These are phyloP conservation scores for Betta splendens DNA, from an alignment of 2,797 vertebrate species.

Conservation along the genomic window DNA sequence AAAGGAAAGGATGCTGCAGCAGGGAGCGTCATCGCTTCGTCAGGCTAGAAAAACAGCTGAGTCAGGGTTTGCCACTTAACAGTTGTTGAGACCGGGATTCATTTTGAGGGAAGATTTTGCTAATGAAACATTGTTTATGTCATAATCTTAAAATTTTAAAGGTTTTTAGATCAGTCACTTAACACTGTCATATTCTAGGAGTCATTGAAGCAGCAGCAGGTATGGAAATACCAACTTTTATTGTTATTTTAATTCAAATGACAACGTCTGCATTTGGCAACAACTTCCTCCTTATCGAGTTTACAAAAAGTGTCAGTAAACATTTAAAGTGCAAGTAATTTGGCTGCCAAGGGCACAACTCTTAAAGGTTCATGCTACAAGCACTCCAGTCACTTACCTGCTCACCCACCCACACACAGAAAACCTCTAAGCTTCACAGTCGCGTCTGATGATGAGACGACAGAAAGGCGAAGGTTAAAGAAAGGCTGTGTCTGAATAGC, in stretches of 20 bases:
- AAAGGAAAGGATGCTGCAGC: background rate
- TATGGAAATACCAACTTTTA: slow-evolving; percentile 76
- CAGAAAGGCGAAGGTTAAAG: slow-evolving; percentile 76
- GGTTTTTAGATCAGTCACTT: background rate
- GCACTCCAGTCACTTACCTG: slow-evolving; percentile 64
- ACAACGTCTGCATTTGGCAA: slow-evolving; percentile 77
- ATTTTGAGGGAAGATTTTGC: too few relatives aligned
- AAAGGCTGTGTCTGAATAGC: too few relatives aligned
- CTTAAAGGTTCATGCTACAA: slow-evolving; percentile 83
- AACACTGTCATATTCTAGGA: slow-evolving; percentile 9
- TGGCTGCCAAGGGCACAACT: slow-evolving; percentile 67
- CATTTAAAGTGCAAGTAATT: slow-evolving; percentile 82
- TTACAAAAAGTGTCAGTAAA: slow-evolving; percentile 82
- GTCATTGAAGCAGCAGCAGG: slow-evolving; percentile 39
- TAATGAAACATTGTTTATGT: slow-evolving; percentile 48
- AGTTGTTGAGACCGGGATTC: slow-evolving; percentile 72
- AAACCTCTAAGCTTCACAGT: slow-evolving; percentile 58
- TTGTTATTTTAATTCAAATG: slow-evolving; percentile 76
- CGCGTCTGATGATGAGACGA: slow-evolving; percentile 60
- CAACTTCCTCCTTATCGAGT: slow-evolving; percentile 69
- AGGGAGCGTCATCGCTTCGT: too few relatives aligned
- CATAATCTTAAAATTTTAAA: too few relatives aligned
- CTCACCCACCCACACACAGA: slow-evolving; percentile 57
- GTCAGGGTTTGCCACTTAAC: slow-evolving; percentile 50
- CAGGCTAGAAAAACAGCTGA: slow-evolving; percentile 32